phyloP scores from a whole-genome alignment of 2,113 vertebrate species.

The Ictalurus punctatus region DNA sequence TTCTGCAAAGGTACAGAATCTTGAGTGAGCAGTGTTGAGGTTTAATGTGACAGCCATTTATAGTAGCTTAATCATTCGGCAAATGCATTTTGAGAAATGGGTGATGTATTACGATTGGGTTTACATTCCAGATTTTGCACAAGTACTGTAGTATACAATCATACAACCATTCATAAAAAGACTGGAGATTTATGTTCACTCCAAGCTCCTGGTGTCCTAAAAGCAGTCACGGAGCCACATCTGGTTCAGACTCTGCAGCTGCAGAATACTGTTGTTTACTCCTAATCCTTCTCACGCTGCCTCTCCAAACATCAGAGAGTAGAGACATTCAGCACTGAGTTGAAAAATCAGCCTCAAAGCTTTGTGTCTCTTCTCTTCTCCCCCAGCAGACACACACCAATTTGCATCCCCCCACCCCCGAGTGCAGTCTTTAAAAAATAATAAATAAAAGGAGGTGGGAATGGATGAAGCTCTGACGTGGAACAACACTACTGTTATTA shows the following conservation, averaged over 20 bases:
- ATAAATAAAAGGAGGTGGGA: slow-evolving; percentile 6
- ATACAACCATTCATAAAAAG: not conserved
- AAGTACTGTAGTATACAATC: not conserved
- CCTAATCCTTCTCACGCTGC: slow-evolving; percentile 30
- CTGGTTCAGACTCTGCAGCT: slow-evolving; percentile 6
- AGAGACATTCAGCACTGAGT: slow-evolving; percentile 42
- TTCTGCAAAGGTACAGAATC: not conserved
- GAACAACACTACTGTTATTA: slow-evolving; percentile 27
- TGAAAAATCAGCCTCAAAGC: slow-evolving; percentile 36
- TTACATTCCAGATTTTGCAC: not conserved
- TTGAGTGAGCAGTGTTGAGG: not conserved
- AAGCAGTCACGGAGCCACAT: not conserved
- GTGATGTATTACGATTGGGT: not conserved
- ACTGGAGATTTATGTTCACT: not conserved
- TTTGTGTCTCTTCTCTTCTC: slow-evolving; percentile 12
- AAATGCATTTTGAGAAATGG: not conserved
- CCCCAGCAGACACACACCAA: slow-evolving; percentile 20
- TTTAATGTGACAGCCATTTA: not conserved
- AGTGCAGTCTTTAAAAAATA: not conserved
- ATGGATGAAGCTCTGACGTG: slow-evolving; percentile 23
- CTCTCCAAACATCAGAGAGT: slow-evolving; percentile 43
- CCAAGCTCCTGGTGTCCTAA: not conserved
- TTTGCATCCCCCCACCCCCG: not conserved
- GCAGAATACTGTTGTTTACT: slow-evolving; percentile 39
- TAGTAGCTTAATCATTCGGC: not conserved